Conservation (phyloP, 2,888 invertebrate genomes). For the Cheilosia scutellata region DNA sequence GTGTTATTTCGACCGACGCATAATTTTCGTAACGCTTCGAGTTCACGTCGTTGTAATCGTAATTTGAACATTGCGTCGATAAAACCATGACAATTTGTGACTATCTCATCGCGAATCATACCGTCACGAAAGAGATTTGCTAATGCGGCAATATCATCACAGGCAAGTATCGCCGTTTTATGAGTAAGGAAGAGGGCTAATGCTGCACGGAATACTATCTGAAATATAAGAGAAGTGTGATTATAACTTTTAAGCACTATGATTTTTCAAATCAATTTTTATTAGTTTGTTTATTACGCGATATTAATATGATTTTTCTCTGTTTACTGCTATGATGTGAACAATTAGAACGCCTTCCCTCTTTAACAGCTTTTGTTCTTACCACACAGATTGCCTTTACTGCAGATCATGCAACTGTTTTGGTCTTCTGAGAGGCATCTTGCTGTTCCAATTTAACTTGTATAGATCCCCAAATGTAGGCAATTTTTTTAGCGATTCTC, state of each 20-base stretch:
- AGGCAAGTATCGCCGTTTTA: slow-evolving; percentile 88
- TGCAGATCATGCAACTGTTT: too few species aligned
- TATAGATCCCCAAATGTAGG: too few species aligned
- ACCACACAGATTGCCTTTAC: too few species aligned
- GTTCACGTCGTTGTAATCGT: slow-evolving; percentile 85
- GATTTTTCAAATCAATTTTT: too few species aligned
- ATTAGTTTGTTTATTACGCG: too few species aligned
- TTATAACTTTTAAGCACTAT: not conserved
- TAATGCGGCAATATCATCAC: slow-evolving; percentile 92
- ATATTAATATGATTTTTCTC: too few species aligned
- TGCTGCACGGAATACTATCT: slow-evolving; percentile 94
- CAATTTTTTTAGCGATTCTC: too few species aligned
- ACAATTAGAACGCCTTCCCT: too few species aligned
- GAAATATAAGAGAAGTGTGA: slow-evolving; percentile 15
- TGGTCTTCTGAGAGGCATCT: too few species aligned
- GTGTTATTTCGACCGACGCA: slow-evolving; percentile 80
- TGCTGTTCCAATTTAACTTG: too few species aligned
- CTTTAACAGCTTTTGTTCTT: too few species aligned
- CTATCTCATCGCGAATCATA: slow-evolving; percentile 91
- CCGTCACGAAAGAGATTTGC: slow-evolving; percentile 91
- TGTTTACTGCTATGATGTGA: too few species aligned
- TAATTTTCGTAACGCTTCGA: slow-evolving; percentile 81
- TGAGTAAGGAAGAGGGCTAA: slow-evolving; percentile 92
- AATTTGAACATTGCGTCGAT: slow-evolving; percentile 94
- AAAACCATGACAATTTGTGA: slow-evolving; percentile 94